Evolutionary conservation across 2,888 invertebrate species (phyloP), one percentile per base, ranked within the genome.

Genomic region (Andrena hattorfiana): DNA sequence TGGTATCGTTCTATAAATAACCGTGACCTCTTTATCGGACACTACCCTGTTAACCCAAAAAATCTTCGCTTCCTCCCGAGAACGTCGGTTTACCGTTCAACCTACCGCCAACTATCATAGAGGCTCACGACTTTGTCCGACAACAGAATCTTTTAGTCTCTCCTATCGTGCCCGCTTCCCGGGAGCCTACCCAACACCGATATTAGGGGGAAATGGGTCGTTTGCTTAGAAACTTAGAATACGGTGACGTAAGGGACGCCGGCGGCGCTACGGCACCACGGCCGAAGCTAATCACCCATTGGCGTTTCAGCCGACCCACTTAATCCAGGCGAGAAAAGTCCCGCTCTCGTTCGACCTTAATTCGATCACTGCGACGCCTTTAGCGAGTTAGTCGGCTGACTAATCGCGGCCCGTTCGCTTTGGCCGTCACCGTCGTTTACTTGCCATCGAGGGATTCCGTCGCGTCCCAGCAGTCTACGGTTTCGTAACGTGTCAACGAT

Each of bases 241-340:
- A 54, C n/a, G 70, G 60, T 76, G 81, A 84, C 79, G 84, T 66
- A 71, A 77, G 79, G 69, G 74, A 68, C 32, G 49, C 51, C 23
- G 7, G 48, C 20, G 64, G 49, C 26, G 10, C 5, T 51, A 13
- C 20, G 69, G 66, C 26, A 13, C 7, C 56, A 10, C 20, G 69
- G 66, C 72, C 51, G 77, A 67, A 81, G 71, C 82, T 82, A 86
- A 88, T 87, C 87, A 77, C 54, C 68, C 85, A 77, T 70, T 70
- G 66, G 69, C 75, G 80, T 63, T 77, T 68, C 56, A 75, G 42
- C 32, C 84, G 86, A 85, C 85, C 86, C 59, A 86, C 79, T 83
- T 88, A 81, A 85, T 77, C 77, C 30, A 54, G 63, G 80, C 84
- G 88, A 86, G 87, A 86, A 87, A 88, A 88, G 75, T 77, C 78